Base-by-base conservation (phyloP, 2,113 vertebrate species). In the Pterophyllum scalare region DNA sequence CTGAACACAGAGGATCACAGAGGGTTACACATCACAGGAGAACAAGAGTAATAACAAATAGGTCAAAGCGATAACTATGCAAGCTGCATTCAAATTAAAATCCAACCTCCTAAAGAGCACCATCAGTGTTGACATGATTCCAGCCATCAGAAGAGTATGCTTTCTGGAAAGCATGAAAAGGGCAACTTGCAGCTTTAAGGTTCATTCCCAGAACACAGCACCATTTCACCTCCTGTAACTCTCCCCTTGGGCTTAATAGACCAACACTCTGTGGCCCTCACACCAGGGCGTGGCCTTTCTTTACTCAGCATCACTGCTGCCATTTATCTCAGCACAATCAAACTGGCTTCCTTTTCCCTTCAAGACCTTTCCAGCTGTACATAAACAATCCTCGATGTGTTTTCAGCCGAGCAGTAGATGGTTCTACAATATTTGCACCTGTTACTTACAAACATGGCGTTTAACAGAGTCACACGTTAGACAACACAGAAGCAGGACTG, bases 331-430 rank as follows among this genome's bases (percentile, higher is more conserved):
- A 75, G 70, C 59, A 56, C 67, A 70, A 75, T 82, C 59, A 40
- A 49, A 74, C 62, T 75, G 57, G 77, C 74, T 81, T 82, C 22
- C 0, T 12, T 79, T 60, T 84, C 61, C 80, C 79, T 62, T 70
- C 11, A 26, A 77, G 35, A 70, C 10, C 43, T 59, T 35, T 82
- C 70, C 79, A 88, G 88, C 86, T 82, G 85, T 59, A 54, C 70
- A 28, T 60, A 81, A 49, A 80, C 54, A 82, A 77, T 82, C 65
- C 33, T 17, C 20, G 43, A 72, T 54, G 67, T 31, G 46, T 72
- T 72, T 72, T 72, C 67, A 52, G 17, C 61, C 78, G 70, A 81
- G 87, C 74, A 78, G 49, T 56, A 79, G 78, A 87, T 35, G 64
- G 76, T 12, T 22, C n/a, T 31, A 75, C 26, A 46, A 26, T n/a